These are phyloP conservation scores for Morpho deidamia DNA, from an alignment of 2,888 invertebrate species.

Conservation along the genomic window DNA sequence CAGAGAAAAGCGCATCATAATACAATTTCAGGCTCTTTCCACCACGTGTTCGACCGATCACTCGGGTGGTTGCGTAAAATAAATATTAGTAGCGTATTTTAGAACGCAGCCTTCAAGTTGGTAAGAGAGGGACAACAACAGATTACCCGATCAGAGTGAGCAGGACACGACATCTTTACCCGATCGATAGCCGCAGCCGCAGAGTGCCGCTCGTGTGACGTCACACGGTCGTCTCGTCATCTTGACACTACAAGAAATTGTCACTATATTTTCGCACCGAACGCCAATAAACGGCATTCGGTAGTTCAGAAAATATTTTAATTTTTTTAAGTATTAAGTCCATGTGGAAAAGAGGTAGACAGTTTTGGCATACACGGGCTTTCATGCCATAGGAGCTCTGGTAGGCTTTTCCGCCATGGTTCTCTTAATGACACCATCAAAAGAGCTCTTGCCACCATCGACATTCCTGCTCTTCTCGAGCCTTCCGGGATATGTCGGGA, in stretches of 20 bases:
- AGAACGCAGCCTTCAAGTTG: conserved; percentile 63
- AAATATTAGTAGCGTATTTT: conserved; percentile 77
- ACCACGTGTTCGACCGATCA: conserved; percentile 58
- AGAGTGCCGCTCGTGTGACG: conserved; percentile 73
- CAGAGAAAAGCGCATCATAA: background rate
- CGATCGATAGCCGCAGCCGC: conserved; percentile 79
- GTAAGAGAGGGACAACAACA: conserved; percentile 47
- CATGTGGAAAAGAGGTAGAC: no score
- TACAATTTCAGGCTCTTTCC: conserved; percentile 23
- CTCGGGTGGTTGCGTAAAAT: conserved; percentile 71
- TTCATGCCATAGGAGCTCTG: no score
- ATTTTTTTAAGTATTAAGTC: no score
- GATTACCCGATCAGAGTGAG: conserved; percentile 47
- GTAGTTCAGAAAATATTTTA: background rate
- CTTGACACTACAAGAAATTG: conserved; percentile 72
- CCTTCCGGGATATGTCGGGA: no score
- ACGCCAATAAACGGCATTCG: conserved; percentile 24
- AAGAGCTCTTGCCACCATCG: no score
- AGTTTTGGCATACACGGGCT: no score
- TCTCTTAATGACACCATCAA: no score
- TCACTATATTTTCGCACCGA: conserved; percentile 58
- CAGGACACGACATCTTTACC: conserved; percentile 57
- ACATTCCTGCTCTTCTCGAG: no score
- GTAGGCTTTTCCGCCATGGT: no score
- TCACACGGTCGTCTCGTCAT: conserved; percentile 74